Evolutionary conservation across 2,797 vertebrate species (phyloP), one percentile per base, ranked within the genome.

Genomic region (Acestrorhynchus altus): DNA sequence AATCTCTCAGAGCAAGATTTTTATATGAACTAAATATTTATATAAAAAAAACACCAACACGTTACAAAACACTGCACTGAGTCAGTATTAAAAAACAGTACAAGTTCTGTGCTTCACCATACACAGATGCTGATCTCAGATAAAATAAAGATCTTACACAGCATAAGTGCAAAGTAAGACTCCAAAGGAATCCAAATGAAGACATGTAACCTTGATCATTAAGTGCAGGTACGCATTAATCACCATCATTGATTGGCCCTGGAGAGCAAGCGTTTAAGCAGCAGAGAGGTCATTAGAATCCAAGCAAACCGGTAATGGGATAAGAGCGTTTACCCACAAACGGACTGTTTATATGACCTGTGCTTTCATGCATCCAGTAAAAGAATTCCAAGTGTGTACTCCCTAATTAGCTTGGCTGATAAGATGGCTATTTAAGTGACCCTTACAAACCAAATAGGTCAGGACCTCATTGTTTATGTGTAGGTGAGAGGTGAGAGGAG

Each of bases 121-220:
- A 18, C 0, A 69, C 22, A 56, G 26, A 74, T 18, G 10, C 60
- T 24, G 10, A 46, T 54, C 44, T 42, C 46, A 15, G 54, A 67
- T 4, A 10, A n/a, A n/a, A 22, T 15, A 40, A 26, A 28, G 67
- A 28, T 18, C 31, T 72, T 60, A 60, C 44, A n/a, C 12, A 61
- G 49, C 68, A 66, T 20, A 35, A 52, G 24, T 2, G 63, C 44
- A 60, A 59, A 35, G 49, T 16, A 47, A 49, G 24, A 40, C 65
- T 40, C 31, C 2, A 64, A 60, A 12, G 63, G 67, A 73, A 76
- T 76, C 63, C 66, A 82, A 80, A 80, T 76, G 51, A 81, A 56
- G 77, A 85, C 31, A 22, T 73, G 71, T 72, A 82, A 84, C 72
- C 86, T 84, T 87, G 83, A 79, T 82, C 67, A 76, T 70, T 77